Evolutionary conservation across 2,797 vertebrate species (phyloP).

Genomic region (Diceros bicornis): DNA sequence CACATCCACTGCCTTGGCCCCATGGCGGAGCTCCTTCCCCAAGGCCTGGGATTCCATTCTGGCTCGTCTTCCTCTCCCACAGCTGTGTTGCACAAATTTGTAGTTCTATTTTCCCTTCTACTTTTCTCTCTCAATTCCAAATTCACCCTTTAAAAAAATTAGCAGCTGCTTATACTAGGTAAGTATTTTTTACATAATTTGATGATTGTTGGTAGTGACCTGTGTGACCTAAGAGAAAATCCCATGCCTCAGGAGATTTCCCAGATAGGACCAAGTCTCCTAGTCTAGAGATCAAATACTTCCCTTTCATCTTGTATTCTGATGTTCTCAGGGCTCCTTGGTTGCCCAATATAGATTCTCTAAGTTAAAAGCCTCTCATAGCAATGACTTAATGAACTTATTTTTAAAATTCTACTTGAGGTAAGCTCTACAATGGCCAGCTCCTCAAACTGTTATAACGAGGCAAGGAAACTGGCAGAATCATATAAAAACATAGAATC

Average conservation of each 20-base stretch:
- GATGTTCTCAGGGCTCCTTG: neutral
- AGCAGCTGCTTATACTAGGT: neutral
- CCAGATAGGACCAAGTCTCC: neutral
- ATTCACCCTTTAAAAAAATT: neutral
- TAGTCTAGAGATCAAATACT: neutral
- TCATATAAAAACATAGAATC: neutral
- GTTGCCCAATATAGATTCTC: neutral
- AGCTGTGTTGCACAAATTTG: neutral
- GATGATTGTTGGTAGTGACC: neutral
- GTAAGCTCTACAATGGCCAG: neutral
- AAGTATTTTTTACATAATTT: neutral
- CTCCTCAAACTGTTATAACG: neutral
- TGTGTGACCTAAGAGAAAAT: neutral
- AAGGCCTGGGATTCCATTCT: neutral
- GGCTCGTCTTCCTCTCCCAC: neutral
- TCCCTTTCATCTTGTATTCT: neutral
- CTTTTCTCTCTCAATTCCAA: neutral
- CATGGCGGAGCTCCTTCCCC: too few relatives aligned
- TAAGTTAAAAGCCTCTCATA: neutral
- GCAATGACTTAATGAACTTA: neutral
- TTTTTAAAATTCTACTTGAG: neutral
- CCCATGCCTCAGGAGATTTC: neutral
- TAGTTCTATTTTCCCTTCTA: neutral
- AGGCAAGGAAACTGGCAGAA: neutral
- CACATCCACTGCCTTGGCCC: fast-evolving